Evolutionary conservation across 2,113 vertebrate species (phyloP).

Genomic region (Chrysemys picta): DNA sequence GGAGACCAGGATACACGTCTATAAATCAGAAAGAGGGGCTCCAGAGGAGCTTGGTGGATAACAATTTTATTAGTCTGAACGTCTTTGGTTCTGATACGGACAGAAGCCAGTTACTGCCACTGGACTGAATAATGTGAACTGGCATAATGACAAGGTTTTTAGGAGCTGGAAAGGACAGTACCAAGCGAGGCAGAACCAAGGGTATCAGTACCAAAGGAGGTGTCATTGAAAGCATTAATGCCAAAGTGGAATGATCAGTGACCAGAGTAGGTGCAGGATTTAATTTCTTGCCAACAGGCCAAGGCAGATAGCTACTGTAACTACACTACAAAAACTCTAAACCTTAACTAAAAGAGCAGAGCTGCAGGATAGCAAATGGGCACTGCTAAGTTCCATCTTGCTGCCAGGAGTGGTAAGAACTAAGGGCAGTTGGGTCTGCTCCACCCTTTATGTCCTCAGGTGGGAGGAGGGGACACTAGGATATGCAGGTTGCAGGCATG

Average conservation of each 20-base stretch:
- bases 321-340: not conserved
- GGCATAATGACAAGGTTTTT: not conserved
- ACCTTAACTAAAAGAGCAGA: not conserved
- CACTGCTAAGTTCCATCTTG: not conserved
- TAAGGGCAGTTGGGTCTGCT: not conserved
- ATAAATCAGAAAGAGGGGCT: too few relatives aligned
- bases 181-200: not conserved
- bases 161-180: not conserved
- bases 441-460: not conserved
- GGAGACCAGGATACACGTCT: too few relatives aligned
- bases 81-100: not conserved
- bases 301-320: not conserved
- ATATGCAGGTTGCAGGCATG: not conserved
- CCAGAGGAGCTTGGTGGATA: not conserved
- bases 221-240: not conserved
- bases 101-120: not conserved
- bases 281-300: not conserved
- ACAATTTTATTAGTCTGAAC: not conserved
- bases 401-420: not conserved
- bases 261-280: not conserved
- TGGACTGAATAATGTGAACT: not conserved
- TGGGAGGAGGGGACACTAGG: not conserved
- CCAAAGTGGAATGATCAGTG: not conserved
- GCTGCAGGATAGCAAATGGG: not conserved
- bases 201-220: not conserved